Evolutionary conservation across 2,113 vertebrate genomes (phyloP).

Genomic region (Leiothrix lutea): DNA sequence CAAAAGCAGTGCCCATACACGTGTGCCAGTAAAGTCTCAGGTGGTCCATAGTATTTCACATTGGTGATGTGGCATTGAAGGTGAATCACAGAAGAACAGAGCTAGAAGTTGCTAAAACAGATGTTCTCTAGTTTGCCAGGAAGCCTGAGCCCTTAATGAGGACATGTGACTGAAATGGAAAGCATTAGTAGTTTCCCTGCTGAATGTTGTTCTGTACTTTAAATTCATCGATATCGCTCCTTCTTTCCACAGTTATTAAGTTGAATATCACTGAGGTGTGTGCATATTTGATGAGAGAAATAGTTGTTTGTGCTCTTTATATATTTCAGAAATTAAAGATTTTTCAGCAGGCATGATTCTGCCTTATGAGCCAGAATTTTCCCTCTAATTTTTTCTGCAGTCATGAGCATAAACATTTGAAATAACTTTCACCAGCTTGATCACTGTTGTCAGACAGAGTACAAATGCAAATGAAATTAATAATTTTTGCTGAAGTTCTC

Average conservation of each 20-base stretch:
- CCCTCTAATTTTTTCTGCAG: constrained; percentile 15
- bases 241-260: constrained; percentile 17
- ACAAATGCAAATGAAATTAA: constrained; percentile 10
- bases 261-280: not conserved
- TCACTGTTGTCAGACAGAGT: constrained; percentile 14
- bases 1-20: not conserved
- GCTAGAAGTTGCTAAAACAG: constrained; percentile 6
- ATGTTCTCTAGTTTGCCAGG: constrained; percentile 20
- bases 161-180: constrained; percentile 14
- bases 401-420: not conserved
- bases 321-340: constrained; percentile 13
- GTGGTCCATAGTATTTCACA: not conserved
- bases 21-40: not conserved
- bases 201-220: not conserved
- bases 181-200: constrained; percentile 4
- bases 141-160: constrained; percentile 14
- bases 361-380: constrained; percentile 26
- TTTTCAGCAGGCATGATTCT: constrained; percentile 30
- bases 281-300: constrained; percentile 21
- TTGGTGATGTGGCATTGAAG: not conserved
- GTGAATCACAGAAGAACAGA: constrained; percentile 30
- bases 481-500: constrained; percentile 40
- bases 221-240: not conserved
- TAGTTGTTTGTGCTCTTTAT: constrained; percentile 8
- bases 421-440: constrained; percentile 32